These are phyloP conservation scores for Podotricha telesiphe DNA, from an alignment of 2,888 invertebrate genomes.

Conservation along the genomic window DNA sequence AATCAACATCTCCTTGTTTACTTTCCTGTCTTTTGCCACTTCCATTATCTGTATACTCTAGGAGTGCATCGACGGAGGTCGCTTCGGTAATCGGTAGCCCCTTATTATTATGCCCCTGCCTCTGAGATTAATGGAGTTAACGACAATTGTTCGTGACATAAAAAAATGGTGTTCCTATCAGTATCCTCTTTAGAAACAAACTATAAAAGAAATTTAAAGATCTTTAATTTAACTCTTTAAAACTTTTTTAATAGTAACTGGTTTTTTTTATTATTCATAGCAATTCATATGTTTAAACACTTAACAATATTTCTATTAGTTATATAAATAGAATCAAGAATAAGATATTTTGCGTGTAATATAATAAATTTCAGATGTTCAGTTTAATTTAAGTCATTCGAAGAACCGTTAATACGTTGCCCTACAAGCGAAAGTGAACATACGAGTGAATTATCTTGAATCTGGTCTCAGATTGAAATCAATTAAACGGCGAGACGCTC, in stretches of 20 bases:
- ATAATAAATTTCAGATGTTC: too few species aligned
- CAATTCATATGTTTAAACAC: too few species aligned
- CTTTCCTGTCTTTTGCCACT: slow-evolving; percentile 1
- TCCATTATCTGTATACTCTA: slow-evolving; percentile 13
- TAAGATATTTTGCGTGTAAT: too few species aligned
- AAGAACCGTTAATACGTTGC: slow-evolving; percentile 45
- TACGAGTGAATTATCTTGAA: slow-evolving; percentile 66
- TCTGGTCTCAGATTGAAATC: slow-evolving; percentile 77
- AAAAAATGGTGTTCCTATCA: slow-evolving; percentile 33
- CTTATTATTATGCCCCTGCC: slow-evolving; percentile 53
- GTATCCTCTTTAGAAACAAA: background rate
- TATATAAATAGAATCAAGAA: background rate
- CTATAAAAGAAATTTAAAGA: background rate
- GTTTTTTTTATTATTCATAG: too few species aligned
- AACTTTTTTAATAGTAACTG: background rate
- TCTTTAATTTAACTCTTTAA: background rate
- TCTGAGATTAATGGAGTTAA: slow-evolving; percentile 50
- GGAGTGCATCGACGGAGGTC: slow-evolving; percentile 51
- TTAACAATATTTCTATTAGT: too few species aligned
- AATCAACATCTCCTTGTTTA: background rate
- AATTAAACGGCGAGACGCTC: slow-evolving; percentile 70
- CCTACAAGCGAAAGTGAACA: slow-evolving; percentile 59
- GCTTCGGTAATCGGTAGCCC: slow-evolving; percentile 45
- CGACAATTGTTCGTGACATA: slow-evolving; percentile 46
- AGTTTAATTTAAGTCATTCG: slow-evolving; percentile 14